These are phyloP conservation scores for Drosophila cyrtoloma DNA, from an alignment of 2,888 invertebrate species.

Conservation along the genomic window DNA sequence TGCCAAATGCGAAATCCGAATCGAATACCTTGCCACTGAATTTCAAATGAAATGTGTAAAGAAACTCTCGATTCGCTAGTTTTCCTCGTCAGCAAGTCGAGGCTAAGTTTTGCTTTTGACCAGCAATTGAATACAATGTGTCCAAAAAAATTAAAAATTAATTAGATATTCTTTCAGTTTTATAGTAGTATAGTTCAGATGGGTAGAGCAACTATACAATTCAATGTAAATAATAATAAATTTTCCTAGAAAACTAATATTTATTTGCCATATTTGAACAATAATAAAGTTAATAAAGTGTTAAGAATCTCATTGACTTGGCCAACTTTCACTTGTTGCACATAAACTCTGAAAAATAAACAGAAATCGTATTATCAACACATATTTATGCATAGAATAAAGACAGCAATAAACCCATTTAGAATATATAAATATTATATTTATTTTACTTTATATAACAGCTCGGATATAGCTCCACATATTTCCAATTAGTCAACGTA, in stretches of 20 bases:
- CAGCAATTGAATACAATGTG: not conserved
- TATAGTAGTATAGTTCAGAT: too few species aligned
- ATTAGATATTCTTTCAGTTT: too few species aligned
- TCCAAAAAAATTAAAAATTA: too few species aligned
- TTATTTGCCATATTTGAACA: not conserved
- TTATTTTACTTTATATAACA: not conserved
- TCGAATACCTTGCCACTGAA: slow-evolving; percentile 20
- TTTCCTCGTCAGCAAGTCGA: not conserved
- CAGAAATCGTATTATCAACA: not conserved
- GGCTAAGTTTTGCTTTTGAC: not conserved
- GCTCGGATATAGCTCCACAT: not conserved
- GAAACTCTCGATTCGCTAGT: not conserved
- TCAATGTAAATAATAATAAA: not conserved
- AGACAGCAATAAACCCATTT: too few species aligned
- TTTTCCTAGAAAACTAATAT: not conserved
- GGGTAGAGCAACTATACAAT: not conserved
- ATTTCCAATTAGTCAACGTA: not conserved
- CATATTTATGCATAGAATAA: not conserved
- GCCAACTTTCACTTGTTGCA: not conserved
- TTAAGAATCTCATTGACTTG: not conserved
- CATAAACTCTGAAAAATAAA: not conserved
- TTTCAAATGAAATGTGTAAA: not conserved
- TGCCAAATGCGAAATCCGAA: slow-evolving; percentile 36
- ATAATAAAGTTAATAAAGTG: too few species aligned
- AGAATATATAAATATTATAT: not conserved